These are phyloP conservation scores for Malurus elegans DNA, from an alignment of 2,113 vertebrate genomes.

Conservation along the genomic window DNA sequence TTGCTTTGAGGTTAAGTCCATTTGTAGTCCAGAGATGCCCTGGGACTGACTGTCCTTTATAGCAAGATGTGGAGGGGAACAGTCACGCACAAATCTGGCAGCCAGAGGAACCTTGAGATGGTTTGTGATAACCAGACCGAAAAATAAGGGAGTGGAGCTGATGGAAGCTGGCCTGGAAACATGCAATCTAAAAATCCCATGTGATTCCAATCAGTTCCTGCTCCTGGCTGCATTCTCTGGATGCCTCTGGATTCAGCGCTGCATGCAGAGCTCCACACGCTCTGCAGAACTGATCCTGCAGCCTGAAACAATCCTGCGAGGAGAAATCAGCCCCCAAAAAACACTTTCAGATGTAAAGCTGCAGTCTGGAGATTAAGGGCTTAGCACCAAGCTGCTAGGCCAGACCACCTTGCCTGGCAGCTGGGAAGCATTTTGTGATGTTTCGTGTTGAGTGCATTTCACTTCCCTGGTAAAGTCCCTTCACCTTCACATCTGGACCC, in stretches of 20 bases:
- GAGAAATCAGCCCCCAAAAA: neutral
- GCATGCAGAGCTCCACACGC: neutral
- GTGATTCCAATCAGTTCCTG: neutral
- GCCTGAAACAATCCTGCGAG: neutral
- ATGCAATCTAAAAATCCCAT: neutral
- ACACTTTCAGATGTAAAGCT: neutral
- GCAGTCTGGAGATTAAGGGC: neutral
- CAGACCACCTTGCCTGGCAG: neutral
- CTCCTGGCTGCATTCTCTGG: neutral
- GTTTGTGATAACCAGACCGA: neutral
- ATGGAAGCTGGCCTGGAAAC: neutral
- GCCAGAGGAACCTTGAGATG: neutral
- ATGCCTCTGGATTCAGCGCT: neutral
- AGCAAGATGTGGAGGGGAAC: neutral
- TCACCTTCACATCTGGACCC: neutral
- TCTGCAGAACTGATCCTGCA: neutral
- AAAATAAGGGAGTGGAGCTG: neutral
- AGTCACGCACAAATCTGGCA: constrained; percentile 23
- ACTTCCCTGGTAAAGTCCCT: neutral
- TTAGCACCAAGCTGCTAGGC: neutral
- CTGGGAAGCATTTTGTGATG: neutral
- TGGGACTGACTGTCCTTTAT: constrained; percentile 2
- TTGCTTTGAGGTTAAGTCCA: constrained; percentile 12
- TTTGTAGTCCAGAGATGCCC: neutral
- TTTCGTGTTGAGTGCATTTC: neutral